A percentile compares a stretch with the other conserved stretches of the same genome.
Conservation (phyloP, 2,113 vertebrate species). For the Ptilonorhynchus violaceus region DNA sequence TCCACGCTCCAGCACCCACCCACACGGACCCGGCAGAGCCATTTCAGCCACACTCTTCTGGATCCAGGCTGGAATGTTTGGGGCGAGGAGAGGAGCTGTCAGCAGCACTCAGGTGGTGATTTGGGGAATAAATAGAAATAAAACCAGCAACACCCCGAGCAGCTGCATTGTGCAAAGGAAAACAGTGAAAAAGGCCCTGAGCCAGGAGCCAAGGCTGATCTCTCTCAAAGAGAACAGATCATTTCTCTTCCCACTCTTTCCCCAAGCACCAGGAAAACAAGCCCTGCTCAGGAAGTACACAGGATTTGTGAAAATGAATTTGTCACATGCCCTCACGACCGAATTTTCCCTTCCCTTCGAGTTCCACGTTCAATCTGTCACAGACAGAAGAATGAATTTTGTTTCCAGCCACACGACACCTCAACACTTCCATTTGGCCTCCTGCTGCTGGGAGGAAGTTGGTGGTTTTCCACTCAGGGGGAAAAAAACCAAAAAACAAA, state of each 20-base stretch:
- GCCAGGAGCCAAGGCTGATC: neutral
- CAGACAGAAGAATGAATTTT: neutral
- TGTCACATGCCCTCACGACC: neutral
- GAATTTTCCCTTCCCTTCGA: neutral
- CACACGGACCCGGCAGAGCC: neutral
- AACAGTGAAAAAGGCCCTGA: neutral
- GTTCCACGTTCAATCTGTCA: neutral
- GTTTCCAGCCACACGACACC: slow-evolving; percentile 2
- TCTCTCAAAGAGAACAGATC: neutral
- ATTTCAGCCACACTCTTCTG: neutral
- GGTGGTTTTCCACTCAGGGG: neutral
- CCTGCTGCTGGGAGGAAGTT: neutral
- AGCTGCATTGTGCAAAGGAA: neutral
- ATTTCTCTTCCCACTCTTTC: neutral
- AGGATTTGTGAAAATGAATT: neutral
- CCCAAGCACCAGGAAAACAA: neutral
- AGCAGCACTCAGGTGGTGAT: neutral
- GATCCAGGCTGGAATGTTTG: neutral
- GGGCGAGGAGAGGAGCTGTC: neutral
- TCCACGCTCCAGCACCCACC: neutral
- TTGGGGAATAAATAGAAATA: neutral
- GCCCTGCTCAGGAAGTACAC: neutral
- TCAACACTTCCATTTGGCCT: neutral
- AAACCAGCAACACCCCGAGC: neutral
- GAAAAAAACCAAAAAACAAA: too few species aligned